phyloP scores from a whole-genome alignment of 2,113 vertebrate species.

The Charina bottae region DNA sequence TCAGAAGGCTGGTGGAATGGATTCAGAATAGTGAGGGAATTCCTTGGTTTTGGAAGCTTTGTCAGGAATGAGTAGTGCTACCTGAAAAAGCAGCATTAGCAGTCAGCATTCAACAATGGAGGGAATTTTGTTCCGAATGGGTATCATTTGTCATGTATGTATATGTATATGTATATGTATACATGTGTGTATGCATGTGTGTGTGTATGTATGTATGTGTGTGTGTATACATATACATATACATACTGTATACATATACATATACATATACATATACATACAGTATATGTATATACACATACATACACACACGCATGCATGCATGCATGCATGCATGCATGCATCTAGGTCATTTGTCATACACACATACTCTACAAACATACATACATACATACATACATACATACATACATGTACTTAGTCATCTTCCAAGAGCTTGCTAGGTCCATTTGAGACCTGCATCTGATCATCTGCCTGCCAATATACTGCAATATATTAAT shows the following conservation, averaged over 20 bases:
- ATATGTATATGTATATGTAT: no score
- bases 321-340: background rate
- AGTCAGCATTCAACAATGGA: conserved; percentile 5
- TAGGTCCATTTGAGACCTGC: conserved; percentile 38
- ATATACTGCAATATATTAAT: conserved; percentile 41
- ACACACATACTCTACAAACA: background rate
- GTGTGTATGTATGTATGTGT: no score
- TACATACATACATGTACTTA: conserved; percentile 33
- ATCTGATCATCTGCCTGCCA: conserved; percentile 43
- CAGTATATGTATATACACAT: no score
- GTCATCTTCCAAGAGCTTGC: background rate
- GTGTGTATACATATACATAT: no score
- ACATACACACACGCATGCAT: no score
- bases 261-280: no score
- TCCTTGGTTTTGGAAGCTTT: conserved; percentile 52
- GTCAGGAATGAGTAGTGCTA: conserved; percentile 24
- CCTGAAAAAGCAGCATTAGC: background rate
- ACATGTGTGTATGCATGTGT: no score
- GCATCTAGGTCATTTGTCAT: background rate
- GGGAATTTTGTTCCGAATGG: conserved; percentile 40
- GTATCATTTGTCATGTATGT: conserved; percentile 40
- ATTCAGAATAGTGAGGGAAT: conserved; percentile 51
- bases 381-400: conserved; percentile 7
- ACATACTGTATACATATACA: no score
- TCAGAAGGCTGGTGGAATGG: conserved; percentile 49